These are phyloP conservation scores for Microtus ochrogaster DNA, from an alignment of 2,113 vertebrate genomes.

Conservation along the genomic window DNA sequence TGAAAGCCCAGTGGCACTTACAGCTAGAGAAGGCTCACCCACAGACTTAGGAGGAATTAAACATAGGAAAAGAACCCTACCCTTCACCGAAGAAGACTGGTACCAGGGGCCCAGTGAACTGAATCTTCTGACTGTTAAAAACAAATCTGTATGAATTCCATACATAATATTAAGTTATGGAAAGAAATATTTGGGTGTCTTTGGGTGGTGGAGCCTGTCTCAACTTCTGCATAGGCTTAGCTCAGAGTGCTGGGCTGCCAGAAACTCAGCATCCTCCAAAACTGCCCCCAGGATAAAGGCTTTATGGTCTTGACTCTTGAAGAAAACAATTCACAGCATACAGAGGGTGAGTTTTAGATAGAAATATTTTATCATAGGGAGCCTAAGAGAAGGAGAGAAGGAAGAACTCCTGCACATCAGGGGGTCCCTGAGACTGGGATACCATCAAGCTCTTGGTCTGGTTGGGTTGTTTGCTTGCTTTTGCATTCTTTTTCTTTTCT, in stretches of 20 bases:
- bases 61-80: neutral
- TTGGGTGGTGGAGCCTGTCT: too few species aligned
- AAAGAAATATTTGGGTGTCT: too few species aligned
- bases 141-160: neutral
- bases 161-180: too few species aligned
- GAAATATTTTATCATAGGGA: neutral
- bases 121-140: neutral
- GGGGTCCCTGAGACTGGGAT: neutral
- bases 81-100: neutral
- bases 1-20: neutral
- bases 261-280: too few species aligned
- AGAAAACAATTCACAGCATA: neutral
- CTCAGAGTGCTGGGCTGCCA: too few species aligned
- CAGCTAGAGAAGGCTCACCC: neutral
- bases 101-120: neutral
- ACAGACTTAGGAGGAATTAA: neutral
- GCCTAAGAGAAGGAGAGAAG: neutral
- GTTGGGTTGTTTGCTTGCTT: neutral
- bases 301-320: neutral
- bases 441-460: neutral
- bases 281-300: too few species aligned
- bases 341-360: neutral
- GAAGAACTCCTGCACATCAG: neutral
- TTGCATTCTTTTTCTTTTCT: neutral
- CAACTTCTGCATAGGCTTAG: too few species aligned